Conservation (phyloP, 2,113 vertebrate genomes). For the Montifringilla adamsi region DNA sequence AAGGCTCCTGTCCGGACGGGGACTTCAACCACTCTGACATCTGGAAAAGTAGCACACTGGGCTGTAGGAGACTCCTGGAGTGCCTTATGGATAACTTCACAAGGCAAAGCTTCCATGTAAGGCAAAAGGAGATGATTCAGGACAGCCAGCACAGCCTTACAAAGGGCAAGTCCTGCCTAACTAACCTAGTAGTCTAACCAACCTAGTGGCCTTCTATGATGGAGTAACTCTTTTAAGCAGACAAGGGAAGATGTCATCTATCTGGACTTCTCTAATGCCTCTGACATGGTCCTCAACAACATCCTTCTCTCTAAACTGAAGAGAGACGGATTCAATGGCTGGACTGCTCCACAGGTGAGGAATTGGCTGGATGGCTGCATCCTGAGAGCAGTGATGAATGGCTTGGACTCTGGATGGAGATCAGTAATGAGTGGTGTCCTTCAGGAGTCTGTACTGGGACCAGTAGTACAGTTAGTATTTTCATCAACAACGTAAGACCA, state of each 20-base stretch:
- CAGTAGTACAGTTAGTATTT: not conserved
- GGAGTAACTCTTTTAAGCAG: not conserved
- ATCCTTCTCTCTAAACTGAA: not conserved
- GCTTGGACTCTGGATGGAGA: not conserved
- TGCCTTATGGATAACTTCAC: not conserved
- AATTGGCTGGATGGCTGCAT: not conserved
- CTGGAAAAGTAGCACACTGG: not conserved
- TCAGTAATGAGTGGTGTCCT: not conserved
- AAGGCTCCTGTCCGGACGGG: not conserved
- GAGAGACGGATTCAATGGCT: not conserved
- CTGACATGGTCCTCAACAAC: not conserved
- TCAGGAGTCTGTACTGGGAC: not conserved
- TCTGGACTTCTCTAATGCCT: not conserved
- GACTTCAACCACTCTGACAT: not conserved
- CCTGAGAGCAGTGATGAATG: not conserved
- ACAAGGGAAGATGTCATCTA: not conserved
- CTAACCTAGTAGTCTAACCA: not conserved
- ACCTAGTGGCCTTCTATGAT: not conserved
- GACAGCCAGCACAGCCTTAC: not conserved
- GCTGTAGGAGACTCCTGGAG: not conserved
- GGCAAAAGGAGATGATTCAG: not conserved
- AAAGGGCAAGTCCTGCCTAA: not conserved
- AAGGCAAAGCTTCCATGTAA: not conserved
- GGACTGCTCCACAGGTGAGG: not conserved
- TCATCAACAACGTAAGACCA: not conserved